These are phyloP conservation scores for Marcusenius ussheri DNA, from an alignment of 2,113 vertebrate species.

Conservation along the genomic window DNA sequence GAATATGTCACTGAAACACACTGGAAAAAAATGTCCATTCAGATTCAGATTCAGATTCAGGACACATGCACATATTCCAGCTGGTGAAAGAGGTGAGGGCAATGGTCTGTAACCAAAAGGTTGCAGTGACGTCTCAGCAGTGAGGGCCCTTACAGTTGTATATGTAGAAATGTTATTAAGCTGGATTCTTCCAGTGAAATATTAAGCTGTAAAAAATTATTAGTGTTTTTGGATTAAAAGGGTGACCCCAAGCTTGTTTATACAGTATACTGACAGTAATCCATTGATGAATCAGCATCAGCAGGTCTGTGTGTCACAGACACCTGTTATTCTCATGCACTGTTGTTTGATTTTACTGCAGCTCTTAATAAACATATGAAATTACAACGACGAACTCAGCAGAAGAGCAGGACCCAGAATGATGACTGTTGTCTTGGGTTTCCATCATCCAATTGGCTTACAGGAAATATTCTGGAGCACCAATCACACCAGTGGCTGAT, in stretches of 20 bases:
- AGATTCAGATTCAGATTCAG: background rate
- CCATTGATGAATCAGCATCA: background rate
- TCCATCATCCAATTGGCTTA: background rate
- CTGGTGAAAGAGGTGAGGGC: background rate
- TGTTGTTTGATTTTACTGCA: background rate
- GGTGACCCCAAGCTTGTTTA: background rate
- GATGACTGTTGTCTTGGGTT: background rate
- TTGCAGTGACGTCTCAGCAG: background rate
- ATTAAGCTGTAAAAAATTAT: background rate
- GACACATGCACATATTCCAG: background rate
- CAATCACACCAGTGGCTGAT: background rate
- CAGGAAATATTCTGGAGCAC: background rate
- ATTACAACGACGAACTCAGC: background rate
- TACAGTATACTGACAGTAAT: background rate
- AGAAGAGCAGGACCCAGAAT: background rate
- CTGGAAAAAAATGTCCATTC: background rate
- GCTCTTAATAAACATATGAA: background rate
- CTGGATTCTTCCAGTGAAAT: background rate
- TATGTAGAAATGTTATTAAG: background rate
- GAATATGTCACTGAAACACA: background rate
- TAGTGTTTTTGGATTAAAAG: background rate
- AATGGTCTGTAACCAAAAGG: background rate
- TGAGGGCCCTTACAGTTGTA: background rate
- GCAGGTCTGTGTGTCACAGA: background rate
- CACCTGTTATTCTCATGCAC: background rate